Base-by-base conservation (phyloP, 1,140 invertebrate genomes). In the Trachymyrmex cornetzi region DNA sequence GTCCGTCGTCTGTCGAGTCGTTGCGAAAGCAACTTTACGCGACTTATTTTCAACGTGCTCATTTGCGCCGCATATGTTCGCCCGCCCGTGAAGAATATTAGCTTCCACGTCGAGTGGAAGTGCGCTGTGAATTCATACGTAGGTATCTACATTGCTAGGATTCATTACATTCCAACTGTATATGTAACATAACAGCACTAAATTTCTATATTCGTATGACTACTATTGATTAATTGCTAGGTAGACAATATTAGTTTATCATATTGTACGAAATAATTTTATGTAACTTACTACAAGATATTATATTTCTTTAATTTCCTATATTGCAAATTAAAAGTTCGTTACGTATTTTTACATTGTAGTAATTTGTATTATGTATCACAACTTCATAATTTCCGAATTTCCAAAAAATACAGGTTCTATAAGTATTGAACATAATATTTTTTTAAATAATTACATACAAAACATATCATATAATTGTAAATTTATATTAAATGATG, bases 31-130 rank as follows among this genome's bases (percentile, higher is more conserved):
- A 84, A 84, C 69, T 84, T 84, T 84, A 61, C 69, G 55, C 80
- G 80, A 84, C 80, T 84, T 84, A 84, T 84, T 84, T 84, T 74
- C 80, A 74, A 82, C 80, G 55, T 38, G 67, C 80, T 82, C 80
- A 82, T 82, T 82, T 82, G 53, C 80, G 55, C 55, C 53, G 67
- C 44, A 24, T 82, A 55, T 74, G 80, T 80, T 74, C 38, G 55
- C 38, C 22, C 34, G 67, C 34, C 55, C 67, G 67, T 34, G 80
- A 59, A 57, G 80, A 84, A 84, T 84, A 84, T 84, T 74, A 59
- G 80, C 67, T 57, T 72, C 53, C 24, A 44, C 30, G 22, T 71
- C 34, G 50, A 57, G 50, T 74, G 24, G 63, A 59, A 80, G 30
- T 22, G 22, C 53, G 9, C 80, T 61, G 34, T 34, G 80, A 84